These are phyloP conservation scores for Adrianichthys oophorus DNA, from an alignment of 2,797 vertebrate genomes.

Conservation along the genomic window DNA sequence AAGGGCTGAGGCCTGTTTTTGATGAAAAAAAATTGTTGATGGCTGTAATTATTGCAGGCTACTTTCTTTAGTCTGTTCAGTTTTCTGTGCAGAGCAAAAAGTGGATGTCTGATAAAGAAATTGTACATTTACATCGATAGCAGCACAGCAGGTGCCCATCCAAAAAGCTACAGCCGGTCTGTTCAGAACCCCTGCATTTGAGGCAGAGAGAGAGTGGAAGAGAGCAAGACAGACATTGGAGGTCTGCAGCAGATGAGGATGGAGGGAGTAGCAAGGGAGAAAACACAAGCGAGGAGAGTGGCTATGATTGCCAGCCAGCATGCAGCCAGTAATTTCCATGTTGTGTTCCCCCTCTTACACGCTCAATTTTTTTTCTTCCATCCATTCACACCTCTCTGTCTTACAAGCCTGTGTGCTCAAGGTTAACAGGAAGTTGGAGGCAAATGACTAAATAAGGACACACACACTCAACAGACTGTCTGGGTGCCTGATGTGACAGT, in stretches of 20 bases:
- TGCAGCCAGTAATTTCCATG: slow-evolving; percentile 65
- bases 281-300: slow-evolving; percentile 48
- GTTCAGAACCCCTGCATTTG: slow-evolving; percentile 37
- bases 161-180: slow-evolving; percentile 36
- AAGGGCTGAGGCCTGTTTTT: slow-evolving; percentile 11
- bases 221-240: slow-evolving; percentile 36
- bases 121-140: slow-evolving; percentile 35
- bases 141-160: slow-evolving; percentile 39
- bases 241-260: slow-evolving; percentile 48
- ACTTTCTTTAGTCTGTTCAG: slow-evolving; percentile 10
- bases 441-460: slow-evolving; percentile 43
- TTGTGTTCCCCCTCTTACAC: slow-evolving; percentile 46
- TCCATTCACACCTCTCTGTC: slow-evolving; percentile 57
- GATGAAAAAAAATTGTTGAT: slow-evolving; percentile 10
- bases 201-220: slow-evolving; percentile 18
- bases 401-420: slow-evolving; percentile 55
- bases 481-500: neutral
- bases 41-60: slow-evolving; percentile 43
- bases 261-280: slow-evolving; percentile 39
- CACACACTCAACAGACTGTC: slow-evolving; percentile 7
- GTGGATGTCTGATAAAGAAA: slow-evolving; percentile 25
- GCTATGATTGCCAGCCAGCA: slow-evolving; percentile 68
- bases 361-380: slow-evolving; percentile 29
- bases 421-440: slow-evolving; percentile 54
- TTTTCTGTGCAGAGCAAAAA: slow-evolving; percentile 33